A percentile compares a stretch with the other conserved stretches of the same genome.
Evolutionary conservation across 1,140 invertebrate genomes (phyloP).

Genomic region (Zaprionus tsacasi): DNA sequence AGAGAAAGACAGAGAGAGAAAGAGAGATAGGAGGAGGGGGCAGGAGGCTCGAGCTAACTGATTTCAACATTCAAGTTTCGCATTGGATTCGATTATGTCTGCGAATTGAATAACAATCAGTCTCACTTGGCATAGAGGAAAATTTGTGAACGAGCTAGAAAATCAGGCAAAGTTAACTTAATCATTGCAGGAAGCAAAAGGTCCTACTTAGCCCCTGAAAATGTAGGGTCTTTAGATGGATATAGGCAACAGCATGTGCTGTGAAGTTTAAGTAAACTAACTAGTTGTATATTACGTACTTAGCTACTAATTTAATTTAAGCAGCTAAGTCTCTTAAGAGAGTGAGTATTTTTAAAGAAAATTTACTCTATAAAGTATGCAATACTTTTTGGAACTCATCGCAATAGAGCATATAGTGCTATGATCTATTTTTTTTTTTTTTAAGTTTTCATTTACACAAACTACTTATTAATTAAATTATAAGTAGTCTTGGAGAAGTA

Average conservation of each 20-base stretch:
- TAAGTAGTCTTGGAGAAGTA: too few species aligned
- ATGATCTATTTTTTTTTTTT: too few species aligned
- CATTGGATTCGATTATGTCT: slow-evolving; percentile 40
- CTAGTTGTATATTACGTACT: not conserved
- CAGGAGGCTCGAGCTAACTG: not conserved
- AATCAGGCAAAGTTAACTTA: slow-evolving; percentile 7
- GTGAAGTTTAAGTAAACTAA: not conserved
- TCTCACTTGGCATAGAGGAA: not conserved
- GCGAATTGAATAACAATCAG: slow-evolving; percentile 47
- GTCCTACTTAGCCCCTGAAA: too few species aligned
- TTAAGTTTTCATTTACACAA: too few species aligned
- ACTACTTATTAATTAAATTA: too few species aligned
- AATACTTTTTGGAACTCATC: not conserved
- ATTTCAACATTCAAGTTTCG: slow-evolving; percentile 30
- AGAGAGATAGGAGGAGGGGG: not conserved
- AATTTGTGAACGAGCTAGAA: not conserved
- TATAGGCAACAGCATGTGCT: too few species aligned
- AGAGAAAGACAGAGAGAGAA: not conserved
- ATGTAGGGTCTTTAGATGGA: too few species aligned
- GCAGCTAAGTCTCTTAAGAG: too few species aligned
- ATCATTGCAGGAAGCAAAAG: not conserved
- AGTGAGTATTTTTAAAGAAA: not conserved
- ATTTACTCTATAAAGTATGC: not conserved
- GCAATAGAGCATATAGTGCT: too few species aligned
- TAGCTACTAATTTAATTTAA: too few species aligned